These are phyloP conservation scores for Phyto melanocephala DNA, from an alignment of 2,888 invertebrate genomes.

Conservation along the genomic window DNA sequence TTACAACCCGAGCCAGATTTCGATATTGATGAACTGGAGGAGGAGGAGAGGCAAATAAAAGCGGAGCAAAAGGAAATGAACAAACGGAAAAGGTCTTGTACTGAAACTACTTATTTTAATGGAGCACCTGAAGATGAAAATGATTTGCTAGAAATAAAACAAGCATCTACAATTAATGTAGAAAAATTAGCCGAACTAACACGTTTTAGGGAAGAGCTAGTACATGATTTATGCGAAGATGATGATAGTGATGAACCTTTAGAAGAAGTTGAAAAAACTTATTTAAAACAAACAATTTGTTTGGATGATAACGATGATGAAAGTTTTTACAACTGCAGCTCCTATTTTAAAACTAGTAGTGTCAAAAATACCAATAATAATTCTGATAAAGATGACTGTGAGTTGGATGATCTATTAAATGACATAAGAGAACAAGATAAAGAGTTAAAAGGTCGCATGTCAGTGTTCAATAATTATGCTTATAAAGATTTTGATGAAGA, in stretches of 20 bases:
- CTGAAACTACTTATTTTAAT: constrained; percentile 35
- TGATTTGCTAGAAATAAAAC: constrained; percentile 53
- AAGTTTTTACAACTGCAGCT: not conserved
- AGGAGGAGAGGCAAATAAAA: constrained; percentile 71
- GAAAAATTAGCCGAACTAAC: constrained; percentile 6
- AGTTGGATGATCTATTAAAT: constrained; percentile 73
- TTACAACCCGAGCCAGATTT: constrained; percentile 43
- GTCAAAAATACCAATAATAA: not conserved
- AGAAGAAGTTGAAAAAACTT: constrained; percentile 66
- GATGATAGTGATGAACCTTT: constrained; percentile 67
- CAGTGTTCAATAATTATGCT: constrained; percentile 71
- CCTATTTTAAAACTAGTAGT: not conserved
- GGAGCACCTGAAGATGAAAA: constrained; percentile 63
- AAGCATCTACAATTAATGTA: not conserved
- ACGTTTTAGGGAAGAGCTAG: constrained; percentile 66
- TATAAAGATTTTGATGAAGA: constrained; percentile 73
- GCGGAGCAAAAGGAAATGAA: constrained; percentile 64
- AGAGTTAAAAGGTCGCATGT: constrained; percentile 71
- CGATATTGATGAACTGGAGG: constrained; percentile 71
- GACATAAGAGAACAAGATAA: constrained; percentile 75
- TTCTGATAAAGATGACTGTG: constrained; percentile 68
- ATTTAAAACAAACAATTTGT: constrained; percentile 69
- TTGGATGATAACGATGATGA: constrained; percentile 66
- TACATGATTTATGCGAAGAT: constrained; percentile 71
- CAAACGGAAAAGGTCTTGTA: not conserved